Conservation (phyloP, 2,113 vertebrate species). For the Tinamus guttatus region DNA sequence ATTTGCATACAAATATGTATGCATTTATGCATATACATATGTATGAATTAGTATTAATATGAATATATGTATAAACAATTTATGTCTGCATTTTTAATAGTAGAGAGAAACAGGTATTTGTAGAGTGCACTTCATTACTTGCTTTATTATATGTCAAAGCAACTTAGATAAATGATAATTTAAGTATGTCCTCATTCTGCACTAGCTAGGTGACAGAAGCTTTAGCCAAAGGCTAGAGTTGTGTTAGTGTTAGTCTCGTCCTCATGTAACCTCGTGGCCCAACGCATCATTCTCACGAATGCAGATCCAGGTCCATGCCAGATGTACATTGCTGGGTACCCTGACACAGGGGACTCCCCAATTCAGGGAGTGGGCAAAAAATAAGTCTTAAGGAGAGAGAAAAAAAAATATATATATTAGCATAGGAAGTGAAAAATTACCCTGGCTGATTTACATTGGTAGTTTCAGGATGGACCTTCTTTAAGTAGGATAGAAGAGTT, state of each 20-base stretch:
- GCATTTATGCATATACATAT: not conserved
- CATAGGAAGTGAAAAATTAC: not conserved
- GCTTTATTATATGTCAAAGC: not conserved
- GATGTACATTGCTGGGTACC: not conserved
- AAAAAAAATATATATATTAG: not conserved
- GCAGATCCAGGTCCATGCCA: not conserved
- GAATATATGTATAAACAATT: no score
- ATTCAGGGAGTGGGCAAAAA: not conserved
- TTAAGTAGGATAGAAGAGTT: not conserved
- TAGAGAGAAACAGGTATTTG: no score
- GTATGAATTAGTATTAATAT: no score
- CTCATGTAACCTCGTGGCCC: not conserved
- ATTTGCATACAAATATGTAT: not conserved
- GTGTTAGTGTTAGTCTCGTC: not conserved
- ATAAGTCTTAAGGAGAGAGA: not conserved
- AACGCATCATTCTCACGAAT: fast-evolving
- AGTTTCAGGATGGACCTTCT: not conserved
- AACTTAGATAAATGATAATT: not conserved
- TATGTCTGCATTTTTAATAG: no score
- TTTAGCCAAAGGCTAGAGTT: not conserved
- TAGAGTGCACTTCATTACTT: no score
- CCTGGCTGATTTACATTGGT: not conserved
- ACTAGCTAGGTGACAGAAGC: not conserved
- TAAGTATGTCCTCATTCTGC: not conserved
- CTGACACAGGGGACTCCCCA: not conserved